Evolutionary conservation across 2,797 vertebrate species (phyloP), one percentile per base, ranked within the genome.

Genomic region (Dryobates pubescens): DNA sequence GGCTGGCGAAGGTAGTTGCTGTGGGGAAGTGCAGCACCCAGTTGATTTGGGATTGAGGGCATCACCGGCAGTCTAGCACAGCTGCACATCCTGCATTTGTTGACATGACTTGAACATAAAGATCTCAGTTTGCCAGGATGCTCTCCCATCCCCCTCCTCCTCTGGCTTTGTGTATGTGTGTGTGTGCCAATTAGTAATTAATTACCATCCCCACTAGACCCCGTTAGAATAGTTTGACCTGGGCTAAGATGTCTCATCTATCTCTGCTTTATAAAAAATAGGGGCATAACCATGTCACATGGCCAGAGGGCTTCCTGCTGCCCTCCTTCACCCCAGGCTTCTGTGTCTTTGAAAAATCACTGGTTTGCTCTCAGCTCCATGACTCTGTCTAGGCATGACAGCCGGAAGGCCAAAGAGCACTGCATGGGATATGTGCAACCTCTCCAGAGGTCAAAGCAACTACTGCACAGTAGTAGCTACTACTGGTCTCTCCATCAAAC

Each of bases 11-110:
- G 0, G 0, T 4, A 4, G 16, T 30, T 3, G 2, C 27, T 2
- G 1, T 1, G 12, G 26, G 17, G 13, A 8, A 64, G 8, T 0
- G 1, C 26, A 65, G 17, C 30, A 22, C 18, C 8, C 11, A 23
- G 12, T 18, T 32, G 51, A 10, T 19, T 54, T 1, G 1, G 32
- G 22, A 3, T 12, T 75, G 1, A 1, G 30, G 64, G 10, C 53
- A 47, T 68, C 1, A 1, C 7, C 20, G 26, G 30, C 29, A 49
- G 20, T 11, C 49, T 49, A 7, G 29, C 43, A 20, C 2, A 3
- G 26, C 32, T 76, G 24, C 11, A 61, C 34, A 29, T 68, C 57
- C 24, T 56, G 49, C 27, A 23, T 13, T 7, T 1, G 1, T 34
- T 36, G 11, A 53, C 41, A 18, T 7, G 7, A 53, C 41, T 43